phyloP scores from a whole-genome alignment of 2,113 vertebrate genomes.

The Oryzias melastigma region DNA sequence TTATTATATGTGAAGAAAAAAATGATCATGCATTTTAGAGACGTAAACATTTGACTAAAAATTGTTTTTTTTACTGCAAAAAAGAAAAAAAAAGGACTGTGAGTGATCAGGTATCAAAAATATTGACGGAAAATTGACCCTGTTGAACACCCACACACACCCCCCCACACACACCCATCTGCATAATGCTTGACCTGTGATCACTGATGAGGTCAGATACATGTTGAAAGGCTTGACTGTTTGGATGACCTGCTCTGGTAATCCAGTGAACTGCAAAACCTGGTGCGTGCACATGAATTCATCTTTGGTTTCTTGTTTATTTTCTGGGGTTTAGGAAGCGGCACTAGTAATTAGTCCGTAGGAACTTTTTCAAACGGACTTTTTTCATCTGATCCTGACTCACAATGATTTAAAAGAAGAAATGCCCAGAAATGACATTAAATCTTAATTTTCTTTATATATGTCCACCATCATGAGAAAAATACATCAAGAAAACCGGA shows the following conservation, averaged over 20 bases:
- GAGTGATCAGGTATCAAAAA: constrained; percentile 47
- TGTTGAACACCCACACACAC: constrained; percentile 56
- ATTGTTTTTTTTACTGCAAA: constrained; percentile 21
- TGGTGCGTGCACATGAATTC: constrained; percentile 19
- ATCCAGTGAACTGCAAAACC: constrained; percentile 37
- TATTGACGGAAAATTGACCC: constrained; percentile 58
- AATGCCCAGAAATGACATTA: too few relatives aligned
- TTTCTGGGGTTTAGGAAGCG: neutral
- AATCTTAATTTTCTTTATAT: too few relatives aligned
- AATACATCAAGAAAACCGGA: too few relatives aligned
- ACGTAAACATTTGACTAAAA: neutral
- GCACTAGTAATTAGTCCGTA: neutral
- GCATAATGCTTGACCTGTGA: constrained; percentile 71
- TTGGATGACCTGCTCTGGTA: constrained; percentile 29
- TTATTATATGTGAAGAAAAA: neutral
- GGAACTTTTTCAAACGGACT: too few relatives aligned
- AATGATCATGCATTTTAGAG: neutral
- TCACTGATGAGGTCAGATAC: constrained; percentile 67
- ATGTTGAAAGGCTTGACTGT: constrained; percentile 45
- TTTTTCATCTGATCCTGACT: too few relatives aligned
- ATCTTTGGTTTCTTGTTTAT: constrained; percentile 26
- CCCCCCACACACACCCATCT: constrained; percentile 59
- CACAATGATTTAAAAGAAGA: too few relatives aligned
- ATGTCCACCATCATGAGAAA: too few relatives aligned
- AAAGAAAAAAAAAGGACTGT: constrained; percentile 25